Evolutionary conservation across 2,113 vertebrate genomes (phyloP).

Genomic region (Plestiodon gilberti): DNA sequence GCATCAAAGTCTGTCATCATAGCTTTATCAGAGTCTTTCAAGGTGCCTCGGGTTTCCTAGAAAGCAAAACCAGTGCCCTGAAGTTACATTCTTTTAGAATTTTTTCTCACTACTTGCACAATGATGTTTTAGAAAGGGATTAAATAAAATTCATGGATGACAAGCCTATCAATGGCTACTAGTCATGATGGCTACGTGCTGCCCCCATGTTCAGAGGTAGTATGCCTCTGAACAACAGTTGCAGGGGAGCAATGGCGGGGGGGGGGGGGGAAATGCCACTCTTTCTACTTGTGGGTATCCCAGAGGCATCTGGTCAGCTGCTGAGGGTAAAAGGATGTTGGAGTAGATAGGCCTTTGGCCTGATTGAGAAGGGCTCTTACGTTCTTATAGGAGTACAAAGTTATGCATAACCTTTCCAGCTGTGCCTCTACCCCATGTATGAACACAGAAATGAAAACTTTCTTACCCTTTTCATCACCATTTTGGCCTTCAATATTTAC

Average conservation of each 20-base stretch:
- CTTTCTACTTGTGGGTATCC: not conserved
- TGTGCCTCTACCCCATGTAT: not conserved
- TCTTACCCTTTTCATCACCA: not conserved
- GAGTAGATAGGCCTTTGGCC: not conserved
- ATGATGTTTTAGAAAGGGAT: not conserved
- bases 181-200: not conserved
- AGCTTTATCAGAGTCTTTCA: constrained; percentile 86
- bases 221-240: not conserved
- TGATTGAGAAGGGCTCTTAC: not conserved
- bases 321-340: not conserved
- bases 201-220: not conserved
- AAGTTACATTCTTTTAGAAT: not conserved
- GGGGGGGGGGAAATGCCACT: too few relatives aligned
- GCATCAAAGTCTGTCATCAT: constrained; percentile 86
- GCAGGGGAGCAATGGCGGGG: not conserved
- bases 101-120: not conserved
- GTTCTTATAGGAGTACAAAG: not conserved
- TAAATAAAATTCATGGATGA: not conserved
- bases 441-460: fast-evolving
- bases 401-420: not conserved
- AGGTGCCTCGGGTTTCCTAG: constrained; percentile 87
- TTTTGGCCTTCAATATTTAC: not conserved
- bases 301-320: not conserved
- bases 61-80: not conserved
- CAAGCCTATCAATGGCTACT: not conserved